A percentile compares a stretch with the other conserved stretches of the same genome.
phyloP scores from a whole-genome alignment of 1,140 invertebrate species.

The Elymnias hypermnestra region DNA sequence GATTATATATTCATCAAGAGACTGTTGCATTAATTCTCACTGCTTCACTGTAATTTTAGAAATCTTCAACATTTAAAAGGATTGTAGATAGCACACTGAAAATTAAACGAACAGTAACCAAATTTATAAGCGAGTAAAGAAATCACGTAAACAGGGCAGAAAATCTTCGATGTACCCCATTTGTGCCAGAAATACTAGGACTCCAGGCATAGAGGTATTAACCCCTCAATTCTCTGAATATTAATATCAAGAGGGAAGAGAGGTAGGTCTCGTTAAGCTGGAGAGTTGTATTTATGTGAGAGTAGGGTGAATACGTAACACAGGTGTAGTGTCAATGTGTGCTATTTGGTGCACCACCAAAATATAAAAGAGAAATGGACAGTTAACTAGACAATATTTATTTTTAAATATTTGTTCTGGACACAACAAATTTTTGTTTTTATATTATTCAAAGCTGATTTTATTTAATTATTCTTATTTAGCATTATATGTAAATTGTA shows the following conservation, averaged over 20 bases:
- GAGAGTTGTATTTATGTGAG: constrained; percentile 23
- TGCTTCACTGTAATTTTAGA: too few relatives aligned
- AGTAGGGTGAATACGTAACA: constrained; percentile 27
- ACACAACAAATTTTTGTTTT: too few relatives aligned
- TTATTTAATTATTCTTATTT: too few relatives aligned
- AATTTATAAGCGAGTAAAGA: constrained; percentile 18
- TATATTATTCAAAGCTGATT: too few relatives aligned
- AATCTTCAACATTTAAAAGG: too few relatives aligned
- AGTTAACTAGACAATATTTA: constrained; percentile 29
- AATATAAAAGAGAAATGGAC: constrained; percentile 23
- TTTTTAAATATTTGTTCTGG: neutral
- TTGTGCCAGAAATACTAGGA: constrained; percentile 9
- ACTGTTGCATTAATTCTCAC: too few relatives aligned
- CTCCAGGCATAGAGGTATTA: constrained; percentile 12
- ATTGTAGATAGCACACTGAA: constrained; percentile 5
- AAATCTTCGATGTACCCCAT: constrained; percentile 8
- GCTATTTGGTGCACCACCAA: constrained; percentile 18
- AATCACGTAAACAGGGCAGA: constrained; percentile 29
- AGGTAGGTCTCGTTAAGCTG: constrained; percentile 22
- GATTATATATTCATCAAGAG: too few relatives aligned
- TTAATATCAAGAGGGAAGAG: constrained; percentile 8
- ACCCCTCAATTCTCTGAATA: constrained; percentile 13
- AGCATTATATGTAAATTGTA: too few relatives aligned
- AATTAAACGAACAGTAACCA: constrained; percentile 5
- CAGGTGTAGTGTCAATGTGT: constrained; percentile 33